A percentile compares a stretch with the other conserved stretches of the same genome.
Conservation (phyloP, 2,888 invertebrate species). For the Minunthozetes semirufus region DNA sequence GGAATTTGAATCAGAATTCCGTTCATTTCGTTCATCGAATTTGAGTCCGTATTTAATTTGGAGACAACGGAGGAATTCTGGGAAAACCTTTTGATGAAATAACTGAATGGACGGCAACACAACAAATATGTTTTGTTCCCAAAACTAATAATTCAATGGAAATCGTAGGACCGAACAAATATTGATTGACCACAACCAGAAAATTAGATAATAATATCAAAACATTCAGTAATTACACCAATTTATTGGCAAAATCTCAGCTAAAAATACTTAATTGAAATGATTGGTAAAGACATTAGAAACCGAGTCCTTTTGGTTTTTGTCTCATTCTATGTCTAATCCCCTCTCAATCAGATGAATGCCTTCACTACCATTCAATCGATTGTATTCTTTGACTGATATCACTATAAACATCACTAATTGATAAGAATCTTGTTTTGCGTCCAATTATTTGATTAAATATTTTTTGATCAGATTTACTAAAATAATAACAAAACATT, state of each 20-base stretch:
- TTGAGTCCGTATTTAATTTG: background rate
- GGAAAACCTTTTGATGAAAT: background rate
- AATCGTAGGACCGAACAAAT: background rate
- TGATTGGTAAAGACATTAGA: background rate
- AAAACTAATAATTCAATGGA: background rate
- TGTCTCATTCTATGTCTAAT: background rate
- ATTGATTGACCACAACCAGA: background rate
- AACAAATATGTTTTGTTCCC: background rate
- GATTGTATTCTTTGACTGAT: background rate
- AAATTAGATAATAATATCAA: constrained; percentile 2
- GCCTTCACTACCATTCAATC: background rate
- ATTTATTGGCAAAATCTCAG: background rate
- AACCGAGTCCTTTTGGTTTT: background rate
- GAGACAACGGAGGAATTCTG: background rate
- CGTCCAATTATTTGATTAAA: too few species aligned
- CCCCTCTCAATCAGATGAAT: background rate
- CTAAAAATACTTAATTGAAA: background rate
- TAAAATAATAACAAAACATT: too few species aligned
- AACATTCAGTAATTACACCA: background rate
- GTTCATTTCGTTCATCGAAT: background rate
- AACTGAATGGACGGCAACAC: background rate
- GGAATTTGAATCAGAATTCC: background rate
- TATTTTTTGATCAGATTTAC: too few species aligned
- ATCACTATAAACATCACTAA: too few species aligned
- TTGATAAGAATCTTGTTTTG: too few species aligned